phyloP scores from a whole-genome alignment of 1,140 invertebrate species.

The Idris sp. region DNA sequence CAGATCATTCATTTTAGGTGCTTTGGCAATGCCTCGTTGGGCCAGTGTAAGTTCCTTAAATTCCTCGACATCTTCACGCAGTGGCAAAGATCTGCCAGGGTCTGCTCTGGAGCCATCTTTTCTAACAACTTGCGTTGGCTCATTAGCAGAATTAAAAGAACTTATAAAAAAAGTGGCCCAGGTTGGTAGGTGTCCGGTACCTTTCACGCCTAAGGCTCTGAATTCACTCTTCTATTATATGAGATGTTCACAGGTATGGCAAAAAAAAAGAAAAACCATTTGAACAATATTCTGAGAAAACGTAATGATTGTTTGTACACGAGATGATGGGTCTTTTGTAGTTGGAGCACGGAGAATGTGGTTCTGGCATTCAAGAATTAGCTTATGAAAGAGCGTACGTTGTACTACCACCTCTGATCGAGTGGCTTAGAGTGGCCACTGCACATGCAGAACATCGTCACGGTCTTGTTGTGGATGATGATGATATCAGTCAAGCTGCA shows the following conservation, averaged over 20 bases:
- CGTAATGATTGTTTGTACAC: too few relatives aligned
- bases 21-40: slow-evolving; percentile 90
- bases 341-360: slow-evolving; percentile 82
- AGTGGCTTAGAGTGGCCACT: slow-evolving; percentile 90
- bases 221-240: slow-evolving; percentile 93
- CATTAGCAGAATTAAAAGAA: slow-evolving; percentile 86
- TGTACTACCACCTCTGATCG: slow-evolving; percentile 90
- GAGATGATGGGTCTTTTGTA: too few relatives aligned
- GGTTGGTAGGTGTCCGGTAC: slow-evolving; percentile 72
- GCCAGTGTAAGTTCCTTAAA: slow-evolving; percentile 87
- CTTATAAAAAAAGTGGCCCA: slow-evolving; percentile 80
- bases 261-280: too few relatives aligned
- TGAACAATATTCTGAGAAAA: too few relatives aligned
- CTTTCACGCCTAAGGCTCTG: slow-evolving; percentile 84
- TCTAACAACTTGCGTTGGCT: slow-evolving; percentile 92
- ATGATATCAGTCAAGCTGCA: slow-evolving; percentile 93
- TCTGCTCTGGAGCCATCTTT: slow-evolving; percentile 83
- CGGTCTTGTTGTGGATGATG: slow-evolving; percentile 87
- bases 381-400: slow-evolving; percentile 92
- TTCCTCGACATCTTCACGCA: slow-evolving; percentile 78
- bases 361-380: slow-evolving; percentile 83
- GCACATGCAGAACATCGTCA: slow-evolving; percentile 91
- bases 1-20: slow-evolving; percentile 78
- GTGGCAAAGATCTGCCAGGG: slow-evolving; percentile 71
- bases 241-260: slow-evolving; percentile 93